Evolutionary conservation across 2,888 invertebrate genomes (phyloP).

Genomic region (Drosophila pseudotalamancana): DNA sequence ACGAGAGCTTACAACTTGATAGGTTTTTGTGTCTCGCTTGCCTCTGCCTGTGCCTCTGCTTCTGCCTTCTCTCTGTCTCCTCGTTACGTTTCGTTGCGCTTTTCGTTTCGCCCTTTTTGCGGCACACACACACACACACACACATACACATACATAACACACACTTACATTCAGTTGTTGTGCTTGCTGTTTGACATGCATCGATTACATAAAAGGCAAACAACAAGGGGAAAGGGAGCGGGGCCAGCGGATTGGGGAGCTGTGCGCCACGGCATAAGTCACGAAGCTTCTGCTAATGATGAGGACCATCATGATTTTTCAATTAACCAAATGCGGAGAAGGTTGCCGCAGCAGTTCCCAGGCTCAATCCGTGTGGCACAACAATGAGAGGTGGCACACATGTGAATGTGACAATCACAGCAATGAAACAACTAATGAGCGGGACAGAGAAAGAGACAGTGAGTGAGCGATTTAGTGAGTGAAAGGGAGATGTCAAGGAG

Average conservation of each 20-base stretch:
- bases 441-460: not conserved
- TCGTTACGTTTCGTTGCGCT: constrained; percentile 34
- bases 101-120: constrained; percentile 59
- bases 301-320: constrained; percentile 75
- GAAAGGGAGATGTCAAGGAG: not conserved
- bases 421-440: constrained; percentile 20
- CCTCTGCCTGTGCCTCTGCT: not conserved
- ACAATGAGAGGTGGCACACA: constrained; percentile 15
- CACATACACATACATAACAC: constrained; percentile 44
- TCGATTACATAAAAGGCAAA: constrained; percentile 71
- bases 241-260: not conserved
- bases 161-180: constrained; percentile 49
- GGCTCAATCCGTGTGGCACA: constrained; percentile 12
- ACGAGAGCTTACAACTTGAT: constrained; percentile 77
- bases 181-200: constrained; percentile 74
- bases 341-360: constrained; percentile 22
- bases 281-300: constrained; percentile 75
- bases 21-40: constrained; percentile 56
- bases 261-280: constrained; percentile 64
- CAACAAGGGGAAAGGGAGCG: not conserved
- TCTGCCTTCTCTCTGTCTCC: not conserved
- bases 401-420: constrained; percentile 44
- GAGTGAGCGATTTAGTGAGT: not conserved
- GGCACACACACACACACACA: constrained; percentile 9
- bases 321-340: constrained; percentile 70